A percentile compares a stretch with the other conserved stretches of the same genome.
Evolutionary conservation across 2,113 vertebrate genomes (phyloP).

Genomic region (Suncus etruscus): DNA sequence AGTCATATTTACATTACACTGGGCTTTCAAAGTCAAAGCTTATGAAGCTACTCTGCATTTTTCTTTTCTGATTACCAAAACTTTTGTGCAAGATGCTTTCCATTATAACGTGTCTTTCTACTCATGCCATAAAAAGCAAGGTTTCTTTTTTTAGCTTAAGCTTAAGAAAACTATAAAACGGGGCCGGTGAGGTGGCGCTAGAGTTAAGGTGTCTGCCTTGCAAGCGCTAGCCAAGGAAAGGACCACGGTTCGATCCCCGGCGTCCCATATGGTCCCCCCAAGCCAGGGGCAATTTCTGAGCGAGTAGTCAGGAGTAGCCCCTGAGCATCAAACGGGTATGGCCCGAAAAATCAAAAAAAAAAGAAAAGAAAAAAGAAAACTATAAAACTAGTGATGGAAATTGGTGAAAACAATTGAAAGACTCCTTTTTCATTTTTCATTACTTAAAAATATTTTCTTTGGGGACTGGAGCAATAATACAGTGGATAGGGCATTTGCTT

Average conservation of each 20-base stretch:
- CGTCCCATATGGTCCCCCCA: no score
- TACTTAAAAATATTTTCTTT: slow-evolving; percentile 71
- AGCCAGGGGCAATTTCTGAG: no score
- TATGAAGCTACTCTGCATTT: slow-evolving; percentile 62
- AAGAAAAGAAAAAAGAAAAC: no score
- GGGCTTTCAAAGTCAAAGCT: slow-evolving; percentile 76
- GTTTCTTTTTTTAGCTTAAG: slow-evolving; percentile 80
- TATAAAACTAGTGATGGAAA: slow-evolving; percentile 33
- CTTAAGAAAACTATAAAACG: slow-evolving; percentile 67
- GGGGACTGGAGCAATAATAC: no score
- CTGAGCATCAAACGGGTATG: no score
- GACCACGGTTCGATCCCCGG: no score
- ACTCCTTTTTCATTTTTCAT: slow-evolving; percentile 66
- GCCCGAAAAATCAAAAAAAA: no score
- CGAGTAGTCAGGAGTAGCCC: no score
- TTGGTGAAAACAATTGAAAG: slow-evolving; percentile 48
- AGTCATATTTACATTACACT: slow-evolving; percentile 75
- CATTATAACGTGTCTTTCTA: slow-evolving; percentile 75
- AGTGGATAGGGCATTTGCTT: no score
- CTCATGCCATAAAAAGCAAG: slow-evolving; percentile 80
- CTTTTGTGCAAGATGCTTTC: slow-evolving; percentile 81
- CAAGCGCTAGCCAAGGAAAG: no score
- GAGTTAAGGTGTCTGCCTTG: no score
- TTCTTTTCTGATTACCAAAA: slow-evolving; percentile 59
- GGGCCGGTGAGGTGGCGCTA: no score